Base-by-base conservation (phyloP, 2,113 vertebrate species). In the Colinus virginianus region DNA sequence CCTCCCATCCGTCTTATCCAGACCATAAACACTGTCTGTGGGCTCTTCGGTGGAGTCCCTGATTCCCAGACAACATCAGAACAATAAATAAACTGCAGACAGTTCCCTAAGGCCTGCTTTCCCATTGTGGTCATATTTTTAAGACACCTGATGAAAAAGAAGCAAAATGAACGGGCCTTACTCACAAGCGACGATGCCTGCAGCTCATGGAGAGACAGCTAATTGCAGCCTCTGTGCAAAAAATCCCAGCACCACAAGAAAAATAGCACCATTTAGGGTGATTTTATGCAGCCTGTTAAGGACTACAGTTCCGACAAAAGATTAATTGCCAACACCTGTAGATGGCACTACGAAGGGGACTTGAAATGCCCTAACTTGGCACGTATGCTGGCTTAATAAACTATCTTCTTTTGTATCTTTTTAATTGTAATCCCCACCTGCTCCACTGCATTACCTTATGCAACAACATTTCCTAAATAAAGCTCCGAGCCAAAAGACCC, bases 381-480 rank as follows among this genome's bases (percentile, higher is more conserved):
- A 26, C 6, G 13, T 22, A 42, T 34, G 7, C 49, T 77, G 14
- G 21, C 38, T 85, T 61, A 83, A 46, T 55, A 67, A 87, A 85
- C 45, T 1, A 51, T 10, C 51, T 63, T 67, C 7, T 82, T 85
- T 56, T 58, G 15, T 71, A 1, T 3, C 78, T 80, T 78, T 36
- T 23, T 76, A 0, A 40, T 49, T 80, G 83, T 53, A 13, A 66
- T 58, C 51, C 51, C 77, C 68, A 43, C n/a, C 62, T 78, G 66
- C 66, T 32, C 36, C 14, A 32, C 3, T 4, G 7, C 53, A 72
- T 62, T 51, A 75, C 36, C 61, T 75, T 69, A 78, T 16, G 23
- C 70, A 90, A 75, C 56, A 91, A 48, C 34, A 6, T 78, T 88
- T 90, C 76, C 90, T 84, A 92, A 94, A 90, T 58, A 91, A 93